Conservation (phyloP, 2,888 invertebrate species). For the Teinopalpus imperialis region DNA sequence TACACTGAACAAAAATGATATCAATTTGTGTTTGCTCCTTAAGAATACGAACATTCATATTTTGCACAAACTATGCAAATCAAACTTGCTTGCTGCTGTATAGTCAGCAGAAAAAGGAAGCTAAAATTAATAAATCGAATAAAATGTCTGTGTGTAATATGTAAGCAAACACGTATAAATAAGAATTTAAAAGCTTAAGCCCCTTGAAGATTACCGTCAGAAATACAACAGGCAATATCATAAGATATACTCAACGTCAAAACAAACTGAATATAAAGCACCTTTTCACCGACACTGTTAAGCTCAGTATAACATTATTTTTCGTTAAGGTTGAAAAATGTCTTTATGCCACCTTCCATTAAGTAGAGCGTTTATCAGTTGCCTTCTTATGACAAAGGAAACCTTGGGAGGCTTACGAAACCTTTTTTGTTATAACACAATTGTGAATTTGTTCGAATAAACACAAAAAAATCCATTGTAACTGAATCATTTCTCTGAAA, state of each 20-base stretch:
- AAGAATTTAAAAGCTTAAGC: constrained; percentile 20
- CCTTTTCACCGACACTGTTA: constrained; percentile 27
- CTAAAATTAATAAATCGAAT: too few relatives aligned
- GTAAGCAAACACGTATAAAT: too few relatives aligned
- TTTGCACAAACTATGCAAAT: too few relatives aligned
- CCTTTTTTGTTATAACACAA: constrained; percentile 22
- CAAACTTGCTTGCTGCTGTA: too few relatives aligned
- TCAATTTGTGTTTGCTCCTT: too few relatives aligned
- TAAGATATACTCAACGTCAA: constrained; percentile 27
- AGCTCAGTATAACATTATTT: constrained; percentile 27
- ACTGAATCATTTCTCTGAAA: too few relatives aligned
- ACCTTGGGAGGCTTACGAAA: constrained; percentile 22
- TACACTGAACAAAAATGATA: too few relatives aligned
- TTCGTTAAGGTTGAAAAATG: constrained; percentile 27
- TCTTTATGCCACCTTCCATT: constrained; percentile 27
- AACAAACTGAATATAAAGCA: constrained; percentile 27
- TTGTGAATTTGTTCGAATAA: constrained; percentile 6
- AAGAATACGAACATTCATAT: too few relatives aligned
- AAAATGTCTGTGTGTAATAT: too few relatives aligned
- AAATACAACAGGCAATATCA: constrained; percentile 26
- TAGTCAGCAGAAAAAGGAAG: too few relatives aligned
- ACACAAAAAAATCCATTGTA: constrained; percentile 2
- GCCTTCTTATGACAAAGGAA: constrained; percentile 25
- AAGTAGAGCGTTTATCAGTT: constrained; percentile 27
- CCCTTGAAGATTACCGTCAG: constrained; percentile 23